Percentiles rank a stretch among this genome's conserved stretches.
Conservation (phyloP, 2,113 vertebrate genomes). For the Dolichotis patagonum region DNA sequence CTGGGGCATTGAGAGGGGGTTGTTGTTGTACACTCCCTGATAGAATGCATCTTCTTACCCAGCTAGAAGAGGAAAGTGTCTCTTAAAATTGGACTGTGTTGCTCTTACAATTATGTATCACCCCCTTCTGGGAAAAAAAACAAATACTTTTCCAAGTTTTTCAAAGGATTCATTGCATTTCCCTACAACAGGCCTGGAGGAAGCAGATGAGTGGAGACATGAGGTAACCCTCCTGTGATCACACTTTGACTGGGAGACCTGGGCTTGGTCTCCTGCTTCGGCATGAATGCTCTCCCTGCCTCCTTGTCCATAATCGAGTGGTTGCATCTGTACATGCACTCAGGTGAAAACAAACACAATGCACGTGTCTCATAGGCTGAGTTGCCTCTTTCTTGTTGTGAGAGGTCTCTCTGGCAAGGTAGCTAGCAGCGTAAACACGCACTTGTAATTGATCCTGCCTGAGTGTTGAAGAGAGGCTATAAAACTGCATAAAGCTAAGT, state of each 20-base stretch:
- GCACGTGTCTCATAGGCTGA: not conserved
- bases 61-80: too few relatives aligned
- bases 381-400: not conserved
- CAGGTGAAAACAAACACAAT: not conserved
- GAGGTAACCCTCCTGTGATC: not conserved
- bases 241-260: not conserved
- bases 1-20: not conserved
- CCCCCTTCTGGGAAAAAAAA: not conserved
- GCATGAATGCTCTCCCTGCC: not conserved
- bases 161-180: not conserved
- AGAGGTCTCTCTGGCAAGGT: not conserved
- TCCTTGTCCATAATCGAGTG: accelerated
- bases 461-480: not conserved
- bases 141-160: not conserved
- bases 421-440: not conserved
- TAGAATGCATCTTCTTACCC: not conserved
- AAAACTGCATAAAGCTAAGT: not conserved
- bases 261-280: not conserved
- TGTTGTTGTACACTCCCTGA: not conserved
- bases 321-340: not conserved
- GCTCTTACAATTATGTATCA: not conserved
- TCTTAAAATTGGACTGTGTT: not conserved
- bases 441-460: not conserved
- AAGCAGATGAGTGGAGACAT: not conserved
- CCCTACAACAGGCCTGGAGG: not conserved